These are phyloP conservation scores for Falco cherrug DNA, from an alignment of 2,797 vertebrate species.

Conservation along the genomic window DNA sequence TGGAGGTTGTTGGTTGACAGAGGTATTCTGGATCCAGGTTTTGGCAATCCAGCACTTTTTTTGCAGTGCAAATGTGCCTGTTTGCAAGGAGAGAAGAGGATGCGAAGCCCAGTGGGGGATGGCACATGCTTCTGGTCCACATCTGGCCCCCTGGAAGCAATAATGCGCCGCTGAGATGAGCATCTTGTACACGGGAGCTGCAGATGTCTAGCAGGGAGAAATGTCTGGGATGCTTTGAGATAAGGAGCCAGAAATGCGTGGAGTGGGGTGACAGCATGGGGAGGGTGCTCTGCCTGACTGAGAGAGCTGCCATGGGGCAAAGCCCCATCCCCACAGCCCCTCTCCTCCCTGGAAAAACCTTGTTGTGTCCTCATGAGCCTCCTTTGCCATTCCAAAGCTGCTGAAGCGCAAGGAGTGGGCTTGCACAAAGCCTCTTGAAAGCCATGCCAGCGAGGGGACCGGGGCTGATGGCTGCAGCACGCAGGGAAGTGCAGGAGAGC, in stretches of 20 bases:
- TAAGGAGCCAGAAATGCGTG: background rate
- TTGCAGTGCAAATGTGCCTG: background rate
- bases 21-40: rapidly evolving
- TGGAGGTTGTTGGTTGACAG: rapidly evolving
- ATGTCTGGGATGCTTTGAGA: background rate
- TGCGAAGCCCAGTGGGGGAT: rapidly evolving
- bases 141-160: background rate
- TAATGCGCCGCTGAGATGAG: rapidly evolving
- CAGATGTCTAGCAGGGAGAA: background rate
- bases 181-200: rapidly evolving
- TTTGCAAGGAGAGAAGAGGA: background rate
- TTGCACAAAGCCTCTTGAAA: background rate
- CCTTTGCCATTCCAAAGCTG: background rate
- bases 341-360: background rate
- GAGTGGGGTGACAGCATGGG: rapidly evolving
- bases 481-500: background rate
- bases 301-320: background rate
- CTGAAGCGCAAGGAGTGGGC: background rate
- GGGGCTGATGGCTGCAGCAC: background rate
- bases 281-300: rapidly evolving
- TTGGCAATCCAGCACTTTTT: rapidly evolving
- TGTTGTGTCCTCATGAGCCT: rapidly evolving
- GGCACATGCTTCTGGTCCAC: background rate
- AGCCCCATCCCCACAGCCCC: background rate
- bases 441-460: rapidly evolving